Base-by-base conservation (phyloP, 2,888 invertebrate genomes). In the Cordilura impudica region DNA sequence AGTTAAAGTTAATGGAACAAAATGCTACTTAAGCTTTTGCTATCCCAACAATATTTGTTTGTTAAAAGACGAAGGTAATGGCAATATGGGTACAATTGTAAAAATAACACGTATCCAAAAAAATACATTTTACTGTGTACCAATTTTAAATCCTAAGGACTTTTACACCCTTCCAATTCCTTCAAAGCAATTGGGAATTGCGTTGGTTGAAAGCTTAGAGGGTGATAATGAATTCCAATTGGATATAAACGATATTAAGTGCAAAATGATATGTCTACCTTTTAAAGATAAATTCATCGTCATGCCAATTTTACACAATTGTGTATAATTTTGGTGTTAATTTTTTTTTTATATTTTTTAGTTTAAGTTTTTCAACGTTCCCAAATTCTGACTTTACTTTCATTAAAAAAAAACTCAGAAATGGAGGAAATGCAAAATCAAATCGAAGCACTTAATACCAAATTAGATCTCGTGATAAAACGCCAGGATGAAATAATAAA, bases 21-120 rank as follows among this genome's bases (percentile, higher is more conserved):
- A 53, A 26, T 53, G 53, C 53, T 53, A 53, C 14, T 53, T 53
- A 26, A 53, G 53, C 12, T 53, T n/a, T 14, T 29, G 53, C 23
- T 53, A 4, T 26, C 53, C 53, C 26, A 29, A 29, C 14, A 53
- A 53, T 6, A 26, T 53, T 14, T 26, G 3, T 26, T 53, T 53
- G 29, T 26, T 53, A 29, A 53, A 53, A 53, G 29, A 53, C 53
- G 53, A 53, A 14, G 53, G 26, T 53, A 53, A 29, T 53, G 14
- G n/a, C 12, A 10, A 53, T 26, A 26, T 53, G 26, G 53, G 47
- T 47, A 47, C 14, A 53, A 29, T 53, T 53, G 29, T 53, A 12
- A 53, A 29, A 53, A 53, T 53, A n/a, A 26, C 53, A 26, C 53
- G 53, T 53, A 26, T 53, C 14, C 14, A 4, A n/a, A 29, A 53